Conservation (phyloP, 1,140 invertebrate genomes). For the Pemphigus obesinymphae region DNA sequence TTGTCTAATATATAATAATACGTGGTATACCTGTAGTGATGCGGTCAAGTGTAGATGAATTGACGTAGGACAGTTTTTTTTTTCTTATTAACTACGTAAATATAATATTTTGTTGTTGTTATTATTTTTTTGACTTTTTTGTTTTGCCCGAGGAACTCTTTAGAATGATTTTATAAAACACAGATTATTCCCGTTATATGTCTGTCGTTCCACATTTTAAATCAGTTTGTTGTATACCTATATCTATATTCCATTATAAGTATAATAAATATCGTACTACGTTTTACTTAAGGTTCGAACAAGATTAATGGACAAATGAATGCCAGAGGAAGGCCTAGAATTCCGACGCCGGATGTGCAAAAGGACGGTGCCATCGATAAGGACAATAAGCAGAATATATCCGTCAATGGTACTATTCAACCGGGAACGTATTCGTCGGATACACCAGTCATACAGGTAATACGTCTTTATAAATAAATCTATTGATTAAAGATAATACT, state of each 20-base stretch:
- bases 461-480: not conserved
- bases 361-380: slow-evolving; percentile 59
- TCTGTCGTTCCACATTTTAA: slow-evolving; percentile 11
- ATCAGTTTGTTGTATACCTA: not conserved
- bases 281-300: slow-evolving; percentile 43
- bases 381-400: slow-evolving; percentile 54
- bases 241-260: not conserved
- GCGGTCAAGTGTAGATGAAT: too few relatives aligned
- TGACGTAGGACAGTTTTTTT: too few relatives aligned
- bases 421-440: slow-evolving; percentile 58
- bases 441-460: slow-evolving; percentile 58
- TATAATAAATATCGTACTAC: not conserved
- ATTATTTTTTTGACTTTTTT: not conserved
- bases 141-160: not conserved
- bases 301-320: slow-evolving; percentile 65
- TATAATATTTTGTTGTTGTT: too few relatives aligned
- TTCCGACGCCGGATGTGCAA: slow-evolving; percentile 78
- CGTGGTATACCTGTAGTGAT: too few relatives aligned
- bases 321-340: slow-evolving; percentile 70
- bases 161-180: not conserved
- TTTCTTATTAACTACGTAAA: too few relatives aligned
- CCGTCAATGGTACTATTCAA: slow-evolving; percentile 59
- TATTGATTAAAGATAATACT: too few relatives aligned
- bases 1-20: too few relatives aligned
- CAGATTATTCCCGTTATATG: not conserved